phyloP scores from a whole-genome alignment of 1,140 invertebrate genomes.

The Eciton burchellii region DNA sequence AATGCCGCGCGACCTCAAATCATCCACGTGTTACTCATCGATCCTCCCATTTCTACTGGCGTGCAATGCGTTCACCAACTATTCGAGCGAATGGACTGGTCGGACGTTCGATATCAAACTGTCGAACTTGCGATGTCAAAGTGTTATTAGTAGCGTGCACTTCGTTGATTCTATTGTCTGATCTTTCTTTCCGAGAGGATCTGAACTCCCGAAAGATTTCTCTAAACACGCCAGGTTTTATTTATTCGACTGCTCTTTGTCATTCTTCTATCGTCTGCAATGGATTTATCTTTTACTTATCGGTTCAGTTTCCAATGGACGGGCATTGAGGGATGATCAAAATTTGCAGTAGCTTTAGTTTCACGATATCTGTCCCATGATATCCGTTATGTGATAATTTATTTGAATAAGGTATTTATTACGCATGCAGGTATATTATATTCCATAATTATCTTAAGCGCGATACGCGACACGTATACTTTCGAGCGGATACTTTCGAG shows the following conservation, averaged over 20 bases:
- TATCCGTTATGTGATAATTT: neutral
- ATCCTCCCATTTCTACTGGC: neutral
- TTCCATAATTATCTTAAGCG: too few relatives aligned
- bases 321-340: neutral
- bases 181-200: neutral
- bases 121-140: neutral
- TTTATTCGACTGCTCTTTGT: neutral
- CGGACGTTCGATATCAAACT: conserved; percentile 1
- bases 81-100: neutral
- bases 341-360: too few relatives aligned
- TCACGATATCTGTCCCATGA: too few relatives aligned
- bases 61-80: neutral
- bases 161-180: conserved; percentile 1
- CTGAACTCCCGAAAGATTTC: neutral
- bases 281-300: neutral
- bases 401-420: neutral
- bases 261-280: too few relatives aligned
- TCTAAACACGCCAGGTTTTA: neutral
- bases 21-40: neutral
- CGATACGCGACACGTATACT: too few relatives aligned
- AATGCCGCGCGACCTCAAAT: conserved; percentile 7
- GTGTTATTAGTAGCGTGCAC: neutral
- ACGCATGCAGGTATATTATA: neutral
- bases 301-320: neutral
- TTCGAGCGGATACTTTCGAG: too few relatives aligned